Evolutionary conservation across 2,113 vertebrate species (phyloP).

Genomic region (Sylvilagus bachmani): DNA sequence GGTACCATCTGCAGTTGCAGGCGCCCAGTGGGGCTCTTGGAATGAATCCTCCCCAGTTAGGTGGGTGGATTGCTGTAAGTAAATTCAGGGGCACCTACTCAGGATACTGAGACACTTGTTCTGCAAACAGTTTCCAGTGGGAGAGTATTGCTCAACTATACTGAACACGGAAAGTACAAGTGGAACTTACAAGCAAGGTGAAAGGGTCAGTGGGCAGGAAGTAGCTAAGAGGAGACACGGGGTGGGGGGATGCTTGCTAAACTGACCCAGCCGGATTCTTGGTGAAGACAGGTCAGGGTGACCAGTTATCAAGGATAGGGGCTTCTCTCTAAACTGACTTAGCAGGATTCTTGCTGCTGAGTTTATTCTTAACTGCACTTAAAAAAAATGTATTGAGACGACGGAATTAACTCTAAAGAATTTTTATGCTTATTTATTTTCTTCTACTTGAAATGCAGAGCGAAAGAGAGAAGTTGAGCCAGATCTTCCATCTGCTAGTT

Average conservation of each 20-base stretch:
- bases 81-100: conserved; percentile 18
- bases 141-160: background rate
- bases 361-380: background rate
- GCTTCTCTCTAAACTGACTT: background rate
- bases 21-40: no score
- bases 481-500: no score
- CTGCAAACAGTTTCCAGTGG: background rate
- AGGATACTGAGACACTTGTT: background rate
- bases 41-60: no score
- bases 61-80: background rate
- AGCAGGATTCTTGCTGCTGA: background rate
- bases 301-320: background rate
- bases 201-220: background rate
- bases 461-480: no score
- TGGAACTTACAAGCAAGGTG: background rate
- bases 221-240: background rate
- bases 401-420: conserved; percentile 18
- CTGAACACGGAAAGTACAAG: background rate
- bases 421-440: background rate
- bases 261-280: background rate
- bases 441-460: background rate
- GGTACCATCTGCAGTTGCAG: no score
- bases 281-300: background rate
- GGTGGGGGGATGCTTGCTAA: background rate
- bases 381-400: background rate